These are phyloP conservation scores for Tiphia femorata DNA, from an alignment of 2,888 invertebrate species.

Conservation along the genomic window DNA sequence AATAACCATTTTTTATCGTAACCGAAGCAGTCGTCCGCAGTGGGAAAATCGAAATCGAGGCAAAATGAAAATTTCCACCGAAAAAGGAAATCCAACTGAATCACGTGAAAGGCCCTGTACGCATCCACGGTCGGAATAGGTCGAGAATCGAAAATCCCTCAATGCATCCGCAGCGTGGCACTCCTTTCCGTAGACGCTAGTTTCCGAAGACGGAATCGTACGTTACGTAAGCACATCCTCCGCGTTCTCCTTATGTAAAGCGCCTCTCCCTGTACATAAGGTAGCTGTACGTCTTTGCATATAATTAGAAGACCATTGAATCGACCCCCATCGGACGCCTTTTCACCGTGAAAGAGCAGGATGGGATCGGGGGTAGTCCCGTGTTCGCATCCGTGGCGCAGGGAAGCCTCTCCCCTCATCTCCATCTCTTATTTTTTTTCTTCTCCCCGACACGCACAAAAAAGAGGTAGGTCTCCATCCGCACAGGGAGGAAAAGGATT, in stretches of 20 bases:
- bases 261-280: constrained; percentile 28
- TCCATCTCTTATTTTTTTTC: constrained; percentile 5
- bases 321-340: constrained; percentile 56
- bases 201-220: constrained; percentile 35
- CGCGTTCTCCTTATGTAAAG: constrained; percentile 31
- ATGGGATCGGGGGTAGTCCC: constrained; percentile 50
- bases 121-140: no score
- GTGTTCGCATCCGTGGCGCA: constrained; percentile 44
- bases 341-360: constrained; percentile 56
- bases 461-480: constrained; percentile 46
- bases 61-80: no score
- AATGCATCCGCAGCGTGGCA: no score
- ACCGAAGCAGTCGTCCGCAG: no score
- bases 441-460: constrained; percentile 32
- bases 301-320: constrained; percentile 67
- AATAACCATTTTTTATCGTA: no score
- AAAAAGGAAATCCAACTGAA: no score
- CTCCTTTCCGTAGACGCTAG: constrained; percentile 20
- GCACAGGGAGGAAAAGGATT: constrained; percentile 48
- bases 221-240: constrained; percentile 39
- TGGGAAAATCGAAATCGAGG: no score
- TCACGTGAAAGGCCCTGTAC: no score
- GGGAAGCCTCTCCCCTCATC: constrained; percentile 24
- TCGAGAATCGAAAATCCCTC: no score
- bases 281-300: constrained; percentile 63